A percentile compares a stretch with the other conserved stretches of the same genome.
Conservation (phyloP, 2,888 invertebrate genomes). For the Eupeodes luniger region DNA sequence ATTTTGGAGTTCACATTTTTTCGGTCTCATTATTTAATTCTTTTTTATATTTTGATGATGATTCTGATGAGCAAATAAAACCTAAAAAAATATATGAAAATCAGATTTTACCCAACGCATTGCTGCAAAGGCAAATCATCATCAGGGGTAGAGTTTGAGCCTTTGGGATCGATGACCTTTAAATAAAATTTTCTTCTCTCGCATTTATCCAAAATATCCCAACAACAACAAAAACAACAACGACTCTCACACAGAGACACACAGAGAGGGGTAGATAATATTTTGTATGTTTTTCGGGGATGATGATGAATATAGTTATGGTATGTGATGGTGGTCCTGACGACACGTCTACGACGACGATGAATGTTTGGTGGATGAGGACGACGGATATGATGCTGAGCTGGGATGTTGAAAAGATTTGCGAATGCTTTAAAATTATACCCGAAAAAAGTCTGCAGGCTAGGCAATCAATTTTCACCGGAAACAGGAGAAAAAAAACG, state of each 20-base stretch:
- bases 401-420: constrained; percentile 31
- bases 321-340: constrained; percentile 9
- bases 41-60: constrained; percentile 13
- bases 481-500: constrained; percentile 43
- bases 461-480: constrained; percentile 70
- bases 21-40: neutral
- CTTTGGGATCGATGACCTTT: constrained; percentile 69
- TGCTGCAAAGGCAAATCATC: neutral
- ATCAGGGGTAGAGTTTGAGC: neutral
- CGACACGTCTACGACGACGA: neutral
- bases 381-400: neutral
- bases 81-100: neutral
- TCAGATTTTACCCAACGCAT: constrained; percentile 66
- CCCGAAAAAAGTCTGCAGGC: constrained; percentile 48
- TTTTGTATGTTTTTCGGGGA: neutral
- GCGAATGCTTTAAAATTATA: constrained; percentile 48
- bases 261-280: constrained; percentile 13
- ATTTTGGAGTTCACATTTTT: constrained; percentile 36
- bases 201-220: neutral
- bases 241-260: neutral
- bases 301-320: neutral
- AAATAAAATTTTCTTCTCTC: constrained; percentile 56
- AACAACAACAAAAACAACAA: too few relatives aligned
- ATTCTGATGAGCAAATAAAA: constrained; percentile 31
- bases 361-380: neutral